phyloP scores from a whole-genome alignment of 2,888 invertebrate genomes.

The Actias luna region DNA sequence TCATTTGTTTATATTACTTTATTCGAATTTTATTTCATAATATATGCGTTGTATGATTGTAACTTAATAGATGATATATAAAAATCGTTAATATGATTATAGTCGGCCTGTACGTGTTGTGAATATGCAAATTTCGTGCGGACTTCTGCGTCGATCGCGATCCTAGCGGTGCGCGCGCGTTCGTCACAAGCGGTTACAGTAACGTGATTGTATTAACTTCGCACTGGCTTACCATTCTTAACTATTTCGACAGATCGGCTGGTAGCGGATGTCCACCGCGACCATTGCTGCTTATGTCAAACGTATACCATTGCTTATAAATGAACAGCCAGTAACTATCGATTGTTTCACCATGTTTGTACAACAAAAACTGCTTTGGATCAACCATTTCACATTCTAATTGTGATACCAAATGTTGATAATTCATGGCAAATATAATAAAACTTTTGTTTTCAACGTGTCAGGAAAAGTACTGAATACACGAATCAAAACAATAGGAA shows the following conservation, averaged over 20 bases:
- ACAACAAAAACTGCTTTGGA: not conserved
- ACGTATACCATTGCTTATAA: constrained; percentile 33
- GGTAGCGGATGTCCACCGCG: constrained; percentile 55
- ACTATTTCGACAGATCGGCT: constrained; percentile 64
- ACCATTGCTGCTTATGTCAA: constrained; percentile 40
- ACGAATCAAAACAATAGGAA: not conserved
- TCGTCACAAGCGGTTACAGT: constrained; percentile 58
- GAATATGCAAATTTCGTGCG: constrained; percentile 43
- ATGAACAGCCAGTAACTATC: constrained; percentile 31
- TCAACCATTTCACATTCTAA: not conserved
- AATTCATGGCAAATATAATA: not conserved
- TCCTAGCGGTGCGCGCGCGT: constrained; percentile 52
- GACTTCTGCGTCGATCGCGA: constrained; percentile 29
- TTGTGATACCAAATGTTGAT: not conserved
- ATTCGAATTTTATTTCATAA: constrained; percentile 5
- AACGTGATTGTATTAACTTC: constrained; percentile 67
- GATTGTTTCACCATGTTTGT: constrained; percentile 32
- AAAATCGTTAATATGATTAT: constrained; percentile 3
- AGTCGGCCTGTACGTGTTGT: constrained; percentile 23
- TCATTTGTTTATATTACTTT: constrained; percentile 28
- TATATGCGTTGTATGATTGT: not conserved
- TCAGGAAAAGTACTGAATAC: not conserved
- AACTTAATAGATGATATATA: not conserved
- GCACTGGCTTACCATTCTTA: constrained; percentile 63
- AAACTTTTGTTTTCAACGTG: not conserved